These are phyloP conservation scores for Eilema griseolum DNA, from an alignment of 2,888 invertebrate species.

Conservation along the genomic window DNA sequence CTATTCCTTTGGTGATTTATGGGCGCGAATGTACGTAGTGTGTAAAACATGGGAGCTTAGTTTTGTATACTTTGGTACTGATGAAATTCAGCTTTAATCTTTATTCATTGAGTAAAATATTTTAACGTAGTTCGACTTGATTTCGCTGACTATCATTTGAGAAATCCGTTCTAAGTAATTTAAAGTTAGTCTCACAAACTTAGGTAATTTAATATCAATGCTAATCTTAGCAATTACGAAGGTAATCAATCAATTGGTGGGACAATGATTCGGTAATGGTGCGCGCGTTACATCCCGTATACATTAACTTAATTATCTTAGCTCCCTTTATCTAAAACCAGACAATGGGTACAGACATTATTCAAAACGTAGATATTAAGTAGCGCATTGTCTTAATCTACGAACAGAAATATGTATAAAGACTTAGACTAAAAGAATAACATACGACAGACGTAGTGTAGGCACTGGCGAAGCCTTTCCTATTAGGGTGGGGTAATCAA, in stretches of 20 bases:
- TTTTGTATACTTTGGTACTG: too few relatives aligned
- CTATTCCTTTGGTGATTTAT: too few relatives aligned
- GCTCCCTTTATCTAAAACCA: conserved; percentile 24
- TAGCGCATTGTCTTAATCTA: conserved; percentile 12
- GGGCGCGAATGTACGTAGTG: too few relatives aligned
- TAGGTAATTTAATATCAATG: conserved; percentile 8
- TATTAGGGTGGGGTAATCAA: too few relatives aligned
- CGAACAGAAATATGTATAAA: neutral
- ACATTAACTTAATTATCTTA: conserved; percentile 40
- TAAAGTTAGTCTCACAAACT: neutral
- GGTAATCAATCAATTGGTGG: conserved; percentile 35
- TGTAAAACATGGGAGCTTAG: too few relatives aligned
- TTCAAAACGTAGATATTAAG: conserved; percentile 20
- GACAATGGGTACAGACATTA: conserved; percentile 28
- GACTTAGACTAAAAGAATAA: too few relatives aligned
- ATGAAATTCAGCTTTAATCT: too few relatives aligned
- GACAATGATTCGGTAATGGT: conserved; percentile 32
- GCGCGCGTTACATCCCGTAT: conserved; percentile 31
- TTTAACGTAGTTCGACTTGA: neutral
- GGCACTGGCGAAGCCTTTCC: too few relatives aligned
- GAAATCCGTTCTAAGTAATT: neutral
- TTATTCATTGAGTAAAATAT: neutral
- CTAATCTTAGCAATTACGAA: conserved; percentile 7
- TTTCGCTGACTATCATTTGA: neutral
- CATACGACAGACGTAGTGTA: too few relatives aligned